Evolutionary conservation across 2,888 invertebrate genomes (phyloP), one percentile per base, ranked within the genome.

Genomic region (Celastrina argiolus): DNA sequence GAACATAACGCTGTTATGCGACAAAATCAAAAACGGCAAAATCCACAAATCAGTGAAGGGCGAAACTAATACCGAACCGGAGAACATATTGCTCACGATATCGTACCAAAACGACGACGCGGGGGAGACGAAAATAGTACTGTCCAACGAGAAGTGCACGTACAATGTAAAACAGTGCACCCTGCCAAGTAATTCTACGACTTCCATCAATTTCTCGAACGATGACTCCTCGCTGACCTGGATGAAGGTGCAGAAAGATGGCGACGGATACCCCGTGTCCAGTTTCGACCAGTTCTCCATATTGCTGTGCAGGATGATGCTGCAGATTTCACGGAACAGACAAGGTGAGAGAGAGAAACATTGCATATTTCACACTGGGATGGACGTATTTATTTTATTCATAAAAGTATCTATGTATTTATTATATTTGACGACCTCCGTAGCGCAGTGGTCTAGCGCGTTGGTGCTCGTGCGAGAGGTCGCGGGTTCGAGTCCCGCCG

Each of bases 21-120:
- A 92, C 72, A 87, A 92, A 61, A 92, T 93, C 10, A 87, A 92
- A 69, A 94, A 94, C 75, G 94, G 94, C 0, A 92, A 93, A 75
- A 16, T 86, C 10, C 87, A 79, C 72, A 89, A 91, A 77, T 82
- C 85, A 0, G 78, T 83, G 0, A 88, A 87, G 76, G 42, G 84
- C 1, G 75, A 75, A 31, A 66, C 75, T 10, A 71, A 76, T 0
- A 73, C 68, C 4, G 82, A 83, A 63, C 78, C 82, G 34, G 69
- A 76, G 2, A 84, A 77, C 42, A 81, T 91, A 76, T 79, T 86
- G 56, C 75, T 91, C 0, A 90, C 89, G 70, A 80, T 91, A 31
- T 84, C 85, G 65, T 91, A 88, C 51, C 84, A 89, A 73, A 78
- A 83, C 42, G 84, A 84, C 36, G 82, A 86, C 36, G 75, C 78